A percentile compares a stretch with the other conserved stretches of the same genome.
These are phyloP conservation scores for Crenuchus spilurus DNA, from an alignment of 2,797 vertebrate genomes.

Conservation along the genomic window DNA sequence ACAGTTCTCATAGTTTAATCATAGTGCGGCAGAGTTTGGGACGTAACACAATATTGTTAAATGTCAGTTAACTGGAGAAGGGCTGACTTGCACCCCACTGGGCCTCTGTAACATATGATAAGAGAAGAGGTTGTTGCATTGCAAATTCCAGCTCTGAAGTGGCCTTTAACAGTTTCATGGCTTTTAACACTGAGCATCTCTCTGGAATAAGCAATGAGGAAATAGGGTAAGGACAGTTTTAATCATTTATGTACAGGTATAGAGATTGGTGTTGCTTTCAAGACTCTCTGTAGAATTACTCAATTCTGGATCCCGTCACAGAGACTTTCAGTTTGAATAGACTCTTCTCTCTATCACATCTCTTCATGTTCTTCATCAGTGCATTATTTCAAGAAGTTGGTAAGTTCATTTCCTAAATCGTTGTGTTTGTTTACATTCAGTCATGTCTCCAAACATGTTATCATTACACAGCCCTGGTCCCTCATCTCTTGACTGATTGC, in stretches of 20 bases:
- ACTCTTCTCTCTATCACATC: not conserved
- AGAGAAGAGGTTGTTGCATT: not conserved
- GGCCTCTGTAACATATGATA: slow-evolving; percentile 1
- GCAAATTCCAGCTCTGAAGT: slow-evolving; percentile 3
- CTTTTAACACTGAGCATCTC: slow-evolving; percentile 7
- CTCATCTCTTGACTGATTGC: too few relatives aligned
- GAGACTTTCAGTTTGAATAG: not conserved
- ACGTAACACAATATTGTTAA: slow-evolving; percentile 8
- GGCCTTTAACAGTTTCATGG: not conserved
- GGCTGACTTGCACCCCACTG: not conserved
- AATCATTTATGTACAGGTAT: not conserved
- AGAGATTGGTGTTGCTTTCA: not conserved
- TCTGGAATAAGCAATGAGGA: slow-evolving; percentile 25
- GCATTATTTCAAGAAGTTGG: not conserved
- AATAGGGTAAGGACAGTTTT: not conserved
- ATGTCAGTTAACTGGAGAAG: slow-evolving; percentile 6
- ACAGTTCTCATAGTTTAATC: not conserved
- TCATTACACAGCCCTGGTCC: too few relatives aligned
- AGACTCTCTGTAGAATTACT: not conserved
- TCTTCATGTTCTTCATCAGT: not conserved
- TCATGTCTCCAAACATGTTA: too few relatives aligned
- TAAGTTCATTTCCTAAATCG: too few relatives aligned
- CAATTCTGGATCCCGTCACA: too few relatives aligned
- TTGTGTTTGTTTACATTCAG: too few relatives aligned
- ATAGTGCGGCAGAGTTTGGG: not conserved